Conservation (phyloP, 2,797 vertebrate genomes). For the Anguilla megastoma region DNA sequence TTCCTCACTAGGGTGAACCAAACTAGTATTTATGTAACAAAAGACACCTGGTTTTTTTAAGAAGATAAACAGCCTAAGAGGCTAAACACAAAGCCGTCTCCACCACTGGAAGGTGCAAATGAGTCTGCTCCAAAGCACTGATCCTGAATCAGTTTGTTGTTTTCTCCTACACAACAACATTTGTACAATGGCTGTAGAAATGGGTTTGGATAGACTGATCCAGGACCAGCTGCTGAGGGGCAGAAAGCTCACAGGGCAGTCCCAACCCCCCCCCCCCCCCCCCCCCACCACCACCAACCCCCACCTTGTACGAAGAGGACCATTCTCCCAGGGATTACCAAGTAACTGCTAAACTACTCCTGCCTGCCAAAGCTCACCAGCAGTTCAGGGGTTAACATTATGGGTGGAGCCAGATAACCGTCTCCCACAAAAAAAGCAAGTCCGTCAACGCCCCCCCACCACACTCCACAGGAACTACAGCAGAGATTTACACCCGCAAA, state of each 20-base stretch:
- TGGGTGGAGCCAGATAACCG: neutral
- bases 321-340: neutral
- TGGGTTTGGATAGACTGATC: neutral
- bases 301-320: neutral
- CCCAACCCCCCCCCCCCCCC: neutral
- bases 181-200: neutral
- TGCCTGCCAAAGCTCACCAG: neutral
- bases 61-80: neutral
- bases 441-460: neutral
- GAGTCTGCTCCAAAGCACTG: neutral
- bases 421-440: neutral
- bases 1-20: neutral
- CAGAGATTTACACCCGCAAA: neutral
- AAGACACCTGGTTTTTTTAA: neutral
- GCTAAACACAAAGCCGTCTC: neutral
- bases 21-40: neutral
- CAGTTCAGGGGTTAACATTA: neutral
- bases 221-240: neutral
- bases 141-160: neutral
- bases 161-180: neutral
- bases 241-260: neutral
- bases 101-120: neutral
- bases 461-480: conserved; percentile 21
- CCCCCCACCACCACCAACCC: neutral
- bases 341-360: neutral